Evolutionary conservation across 2,113 vertebrate genomes (phyloP), one percentile per base, ranked within the genome.

Genomic region (Catharus minimus): DNA sequence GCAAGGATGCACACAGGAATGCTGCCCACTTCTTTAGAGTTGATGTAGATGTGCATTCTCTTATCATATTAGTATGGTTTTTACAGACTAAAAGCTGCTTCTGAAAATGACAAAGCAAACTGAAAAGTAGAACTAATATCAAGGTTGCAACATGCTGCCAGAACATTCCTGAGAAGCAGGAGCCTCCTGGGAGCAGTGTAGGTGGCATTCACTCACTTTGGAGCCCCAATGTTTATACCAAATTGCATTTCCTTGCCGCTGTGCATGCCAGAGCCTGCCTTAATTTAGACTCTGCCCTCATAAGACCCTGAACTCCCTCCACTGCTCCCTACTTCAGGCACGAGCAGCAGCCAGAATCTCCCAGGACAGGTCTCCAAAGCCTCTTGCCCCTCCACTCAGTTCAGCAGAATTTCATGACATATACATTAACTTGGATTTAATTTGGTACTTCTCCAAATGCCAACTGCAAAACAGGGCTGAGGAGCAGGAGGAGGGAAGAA

Each of bases 141-240:
- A 66, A 62, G 33, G 83, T 56, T 91, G 71, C 57, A 66, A 86
- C 52, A 69, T 41, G 57, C 80, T 94, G 79, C 88, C 86, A 94
- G 84, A 92, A 93, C 86, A 86, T 93, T 96, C 91, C 90, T 15
- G 15, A 82, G 84, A 93, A 89, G 57, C n/a, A 24, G 69, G 62
- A 82, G 47, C 49, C 83, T 85, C 75, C 87, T 64, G 86, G 82
- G 73, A 93, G 92, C 13, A 13, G 57, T 17, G 60, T 92, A 80
- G 80, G 80, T 88, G 93, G 92, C 66, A 61, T 62, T 80, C 0
- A 3, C 33, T 74, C 89, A 71, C 58, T 79, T 52, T 18, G 2
- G 66, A 92, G 62, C 38, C 46, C 32, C 69, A 28, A 0, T 1
- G 2, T 32, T 88, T 88, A 36, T 26, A 49, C 62, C 71, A 65